These are phyloP conservation scores for Sipunculus nudus DNA, from an alignment of 2,888 invertebrate genomes.

Conservation along the genomic window DNA sequence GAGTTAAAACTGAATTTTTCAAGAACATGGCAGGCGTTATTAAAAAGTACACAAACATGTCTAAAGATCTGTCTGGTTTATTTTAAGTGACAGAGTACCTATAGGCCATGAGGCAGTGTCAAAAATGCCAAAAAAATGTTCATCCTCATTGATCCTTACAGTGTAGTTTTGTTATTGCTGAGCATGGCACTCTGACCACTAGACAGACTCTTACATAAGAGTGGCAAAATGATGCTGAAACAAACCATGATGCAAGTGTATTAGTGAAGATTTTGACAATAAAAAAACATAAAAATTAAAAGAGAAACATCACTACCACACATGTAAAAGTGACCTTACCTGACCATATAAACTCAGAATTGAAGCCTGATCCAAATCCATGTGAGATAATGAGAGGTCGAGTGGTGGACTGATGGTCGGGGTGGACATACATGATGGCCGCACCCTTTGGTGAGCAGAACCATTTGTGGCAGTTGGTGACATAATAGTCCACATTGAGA, in stretches of 20 bases:
- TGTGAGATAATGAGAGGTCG: conserved; percentile 61
- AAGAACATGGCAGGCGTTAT: too few relatives aligned
- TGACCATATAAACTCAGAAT: conserved; percentile 64
- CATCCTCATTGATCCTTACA: too few relatives aligned
- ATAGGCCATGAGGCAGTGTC: too few relatives aligned
- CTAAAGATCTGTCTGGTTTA: too few relatives aligned
- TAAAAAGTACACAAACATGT: too few relatives aligned
- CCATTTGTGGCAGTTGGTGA: conserved; percentile 65
- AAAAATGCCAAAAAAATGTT: too few relatives aligned
- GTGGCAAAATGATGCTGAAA: neutral
- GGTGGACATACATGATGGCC: conserved; percentile 59
- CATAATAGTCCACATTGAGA: conserved; percentile 57
- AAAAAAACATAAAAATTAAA: neutral
- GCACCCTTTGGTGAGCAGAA: conserved; percentile 61
- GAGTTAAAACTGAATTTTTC: too few relatives aligned
- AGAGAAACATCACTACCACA: neutral
- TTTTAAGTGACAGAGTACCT: too few relatives aligned
- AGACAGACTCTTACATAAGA: conserved; percentile 17
- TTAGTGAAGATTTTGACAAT: too few relatives aligned
- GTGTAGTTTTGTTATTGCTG: too few relatives aligned
- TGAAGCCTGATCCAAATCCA: conserved; percentile 63
- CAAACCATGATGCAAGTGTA: neutral
- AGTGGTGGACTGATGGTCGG: conserved; percentile 44
- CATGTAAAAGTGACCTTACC: conserved; percentile 41
- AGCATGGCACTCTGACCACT: too few relatives aligned